Evolutionary conservation across 1,140 invertebrate species (phyloP).

Genomic region (Anastrepha obliqua): DNA sequence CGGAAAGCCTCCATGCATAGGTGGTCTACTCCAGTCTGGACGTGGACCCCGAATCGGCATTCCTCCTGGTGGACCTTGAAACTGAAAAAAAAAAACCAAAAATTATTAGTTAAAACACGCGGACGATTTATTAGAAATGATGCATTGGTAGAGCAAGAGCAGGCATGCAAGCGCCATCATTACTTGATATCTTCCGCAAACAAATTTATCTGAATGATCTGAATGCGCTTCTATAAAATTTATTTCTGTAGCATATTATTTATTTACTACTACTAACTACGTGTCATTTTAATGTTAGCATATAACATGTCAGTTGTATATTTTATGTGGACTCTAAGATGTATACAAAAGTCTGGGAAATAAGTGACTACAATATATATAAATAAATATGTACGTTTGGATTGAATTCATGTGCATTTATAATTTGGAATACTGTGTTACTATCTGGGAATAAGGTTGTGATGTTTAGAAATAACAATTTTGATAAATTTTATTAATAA

Average conservation of each 20-base stretch:
- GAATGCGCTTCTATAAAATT: constrained; percentile 49
- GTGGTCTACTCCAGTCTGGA: constrained; percentile 86
- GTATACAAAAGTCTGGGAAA: not conserved
- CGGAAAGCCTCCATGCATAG: constrained; percentile 77
- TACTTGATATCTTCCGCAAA: not conserved
- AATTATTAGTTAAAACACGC: not conserved
- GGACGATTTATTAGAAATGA: not conserved
- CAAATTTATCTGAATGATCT: constrained; percentile 57
- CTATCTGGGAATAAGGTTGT: not conserved
- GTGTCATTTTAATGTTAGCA: not conserved
- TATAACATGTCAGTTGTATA: not conserved
- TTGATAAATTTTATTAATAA: not conserved
- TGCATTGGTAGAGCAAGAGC: not conserved
- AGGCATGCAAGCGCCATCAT: not conserved
- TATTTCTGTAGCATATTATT: not conserved
- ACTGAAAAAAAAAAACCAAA: constrained; percentile 67
- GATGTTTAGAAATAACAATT: not conserved
- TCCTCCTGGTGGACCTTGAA: constrained; percentile 80
- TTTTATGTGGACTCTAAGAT: not conserved
- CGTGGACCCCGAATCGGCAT: constrained; percentile 80
- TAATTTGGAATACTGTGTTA: constrained; percentile 25
- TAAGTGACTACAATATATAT: too few species aligned
- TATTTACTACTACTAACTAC: not conserved
- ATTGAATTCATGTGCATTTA: not conserved
- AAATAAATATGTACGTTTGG: too few species aligned